Conservation (phyloP, 2,888 invertebrate genomes). For the Spilarctia lutea region DNA sequence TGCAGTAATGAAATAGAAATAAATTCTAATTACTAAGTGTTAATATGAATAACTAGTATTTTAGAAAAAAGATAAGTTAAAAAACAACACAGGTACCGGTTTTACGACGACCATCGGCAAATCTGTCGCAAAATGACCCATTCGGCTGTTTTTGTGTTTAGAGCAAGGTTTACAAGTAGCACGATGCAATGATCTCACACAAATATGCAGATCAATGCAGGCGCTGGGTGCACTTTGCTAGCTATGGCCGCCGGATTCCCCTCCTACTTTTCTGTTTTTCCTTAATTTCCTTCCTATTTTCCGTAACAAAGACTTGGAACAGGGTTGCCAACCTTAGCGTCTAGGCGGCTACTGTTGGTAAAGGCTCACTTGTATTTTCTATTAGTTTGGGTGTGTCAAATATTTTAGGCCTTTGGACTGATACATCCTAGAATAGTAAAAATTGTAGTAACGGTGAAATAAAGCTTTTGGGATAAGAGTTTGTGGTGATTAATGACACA, state of each 20-base stretch:
- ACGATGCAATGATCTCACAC: not conserved
- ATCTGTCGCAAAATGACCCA: constrained; percentile 43
- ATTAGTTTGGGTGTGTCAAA: too few species aligned
- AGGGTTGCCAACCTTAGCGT: too few species aligned
- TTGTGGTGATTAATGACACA: too few species aligned
- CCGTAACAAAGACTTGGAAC: too few species aligned
- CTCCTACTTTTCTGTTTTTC: too few species aligned
- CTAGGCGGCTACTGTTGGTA: too few species aligned
- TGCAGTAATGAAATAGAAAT: not conserved
- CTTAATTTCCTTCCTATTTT: too few species aligned
- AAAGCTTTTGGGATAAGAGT: too few species aligned
- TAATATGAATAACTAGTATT: not conserved
- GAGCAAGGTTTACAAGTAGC: not conserved
- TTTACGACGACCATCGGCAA: constrained; percentile 57
- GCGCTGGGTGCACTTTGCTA: not conserved
- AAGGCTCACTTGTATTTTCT: too few species aligned
- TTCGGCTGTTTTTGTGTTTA: constrained; percentile 31
- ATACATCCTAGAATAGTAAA: not conserved
- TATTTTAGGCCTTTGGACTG: not conserved
- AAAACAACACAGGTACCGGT: constrained; percentile 31
- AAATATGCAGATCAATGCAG: not conserved
- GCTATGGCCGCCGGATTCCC: too few species aligned
- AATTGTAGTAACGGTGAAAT: not conserved
- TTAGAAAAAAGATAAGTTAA: not conserved
- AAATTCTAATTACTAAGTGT: not conserved